phyloP scores from a whole-genome alignment of 1,140 invertebrate genomes.

The Phymastichus coffea region DNA sequence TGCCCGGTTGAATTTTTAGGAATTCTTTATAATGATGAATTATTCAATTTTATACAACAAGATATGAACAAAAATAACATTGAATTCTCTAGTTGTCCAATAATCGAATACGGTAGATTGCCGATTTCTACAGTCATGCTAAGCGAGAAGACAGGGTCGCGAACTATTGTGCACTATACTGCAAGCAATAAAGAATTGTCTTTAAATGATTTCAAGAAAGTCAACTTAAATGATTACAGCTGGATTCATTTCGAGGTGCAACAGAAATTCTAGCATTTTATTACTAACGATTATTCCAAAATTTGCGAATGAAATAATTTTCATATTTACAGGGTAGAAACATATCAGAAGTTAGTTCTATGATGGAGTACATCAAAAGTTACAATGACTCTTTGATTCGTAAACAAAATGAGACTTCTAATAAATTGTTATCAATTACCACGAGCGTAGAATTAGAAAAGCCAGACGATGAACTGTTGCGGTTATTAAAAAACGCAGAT shows the following conservation, averaged over 20 bases:
- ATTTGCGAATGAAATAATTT: too few species aligned
- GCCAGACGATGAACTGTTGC: constrained; percentile 46
- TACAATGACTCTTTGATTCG: constrained; percentile 54
- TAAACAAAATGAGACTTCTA: constrained; percentile 9
- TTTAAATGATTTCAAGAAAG: constrained; percentile 61
- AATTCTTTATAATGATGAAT: constrained; percentile 49
- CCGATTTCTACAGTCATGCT: constrained; percentile 58
- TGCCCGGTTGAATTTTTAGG: constrained; percentile 62
- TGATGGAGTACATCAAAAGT: constrained; percentile 61
- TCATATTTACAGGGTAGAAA: constrained; percentile 58
- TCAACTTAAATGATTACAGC: constrained; percentile 59
- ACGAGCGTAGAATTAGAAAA: constrained; percentile 69
- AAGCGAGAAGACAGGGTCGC: constrained; percentile 55
- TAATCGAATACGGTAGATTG: constrained; percentile 34
- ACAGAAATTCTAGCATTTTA: too few species aligned
- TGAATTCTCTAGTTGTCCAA: constrained; percentile 54
- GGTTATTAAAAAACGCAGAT: constrained; percentile 60
- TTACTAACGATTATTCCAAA: too few species aligned
- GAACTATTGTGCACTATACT: constrained; percentile 66
- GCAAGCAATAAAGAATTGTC: constrained; percentile 62
- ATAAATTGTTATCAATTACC: constrained; percentile 45
- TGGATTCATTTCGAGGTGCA: constrained; percentile 75
- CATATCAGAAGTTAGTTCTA: constrained; percentile 56
- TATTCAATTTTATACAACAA: constrained; percentile 56
- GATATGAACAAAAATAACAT: constrained; percentile 61